Percentiles rank a stretch among this genome's conserved stretches.
These are phyloP conservation scores for Nomada fucata DNA, from an alignment of 2,888 invertebrate genomes.

Conservation along the genomic window DNA sequence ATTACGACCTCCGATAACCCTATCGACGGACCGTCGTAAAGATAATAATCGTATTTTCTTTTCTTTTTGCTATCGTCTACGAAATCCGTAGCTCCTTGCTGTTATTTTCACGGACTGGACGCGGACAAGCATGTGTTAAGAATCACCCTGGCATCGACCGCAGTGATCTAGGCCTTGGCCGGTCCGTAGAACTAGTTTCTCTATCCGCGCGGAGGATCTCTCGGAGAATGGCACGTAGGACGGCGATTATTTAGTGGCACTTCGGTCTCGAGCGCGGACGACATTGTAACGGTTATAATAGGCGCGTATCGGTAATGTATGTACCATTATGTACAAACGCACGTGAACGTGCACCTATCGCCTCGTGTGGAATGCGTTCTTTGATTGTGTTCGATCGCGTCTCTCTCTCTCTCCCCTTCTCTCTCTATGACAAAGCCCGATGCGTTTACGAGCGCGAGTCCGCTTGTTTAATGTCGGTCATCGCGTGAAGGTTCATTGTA, in stretches of 20 bases:
- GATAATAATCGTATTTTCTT: neutral
- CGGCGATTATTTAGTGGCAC: conserved; percentile 71
- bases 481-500: conserved; percentile 24
- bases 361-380: conserved; percentile 59
- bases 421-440: conserved; percentile 33
- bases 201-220: conserved; percentile 74
- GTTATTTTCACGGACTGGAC: conserved; percentile 30
- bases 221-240: conserved; percentile 69
- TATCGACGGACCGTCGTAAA: neutral
- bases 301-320: conserved; percentile 65
- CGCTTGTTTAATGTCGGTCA: conserved; percentile 33
- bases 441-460: conserved; percentile 35
- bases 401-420: conserved; percentile 38
- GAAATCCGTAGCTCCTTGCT: conserved; percentile 23
- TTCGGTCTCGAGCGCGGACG: conserved; percentile 52
- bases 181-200: conserved; percentile 73
- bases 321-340: conserved; percentile 53
- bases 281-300: conserved; percentile 70
- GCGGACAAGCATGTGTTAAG: conserved; percentile 47
- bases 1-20: neutral
- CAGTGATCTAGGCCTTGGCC: conserved; percentile 71
- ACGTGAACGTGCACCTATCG: conserved; percentile 45
- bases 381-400: conserved; percentile 28
- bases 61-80: conserved; percentile 5
- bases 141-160: conserved; percentile 69